Evolutionary conservation across 2,888 invertebrate species (phyloP).

Genomic region (Himalopsyche anomala): DNA sequence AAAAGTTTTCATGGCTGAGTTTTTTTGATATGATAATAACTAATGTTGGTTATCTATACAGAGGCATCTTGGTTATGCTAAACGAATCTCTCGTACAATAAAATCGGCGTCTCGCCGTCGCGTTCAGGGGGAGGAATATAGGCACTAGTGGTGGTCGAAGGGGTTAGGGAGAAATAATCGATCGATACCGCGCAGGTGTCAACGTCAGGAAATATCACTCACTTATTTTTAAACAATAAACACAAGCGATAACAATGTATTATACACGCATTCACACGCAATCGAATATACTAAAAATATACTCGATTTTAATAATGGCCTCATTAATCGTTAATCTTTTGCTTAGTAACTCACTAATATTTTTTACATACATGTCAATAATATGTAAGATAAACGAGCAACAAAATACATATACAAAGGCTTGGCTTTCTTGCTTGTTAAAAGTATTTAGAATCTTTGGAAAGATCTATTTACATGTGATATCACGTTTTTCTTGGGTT

Average conservation of each 20-base stretch:
- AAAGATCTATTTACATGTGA: too few relatives aligned
- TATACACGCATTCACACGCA: conserved; percentile 6
- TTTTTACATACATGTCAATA: too few relatives aligned
- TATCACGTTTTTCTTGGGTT: too few relatives aligned
- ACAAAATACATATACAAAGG: too few relatives aligned
- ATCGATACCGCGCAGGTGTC: conserved; percentile 61
- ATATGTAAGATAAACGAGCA: too few relatives aligned
- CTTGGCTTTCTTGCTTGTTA: too few relatives aligned
- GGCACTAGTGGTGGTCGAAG: conserved; percentile 36
- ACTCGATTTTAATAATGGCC: background rate
- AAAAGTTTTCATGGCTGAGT: background rate
- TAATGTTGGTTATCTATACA: background rate
- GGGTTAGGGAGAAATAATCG: conserved; percentile 48
- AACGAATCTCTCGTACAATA: background rate
- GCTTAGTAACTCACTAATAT: too few relatives aligned
- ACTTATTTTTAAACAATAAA: conserved; percentile 56
- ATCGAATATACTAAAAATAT: background rate
- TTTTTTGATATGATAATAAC: background rate
- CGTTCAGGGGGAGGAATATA: conserved; percentile 46
- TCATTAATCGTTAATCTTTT: too few relatives aligned
- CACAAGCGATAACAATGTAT: background rate
- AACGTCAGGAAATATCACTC: conserved; percentile 45
- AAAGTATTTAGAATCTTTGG: too few relatives aligned
- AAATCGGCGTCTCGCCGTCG: conserved; percentile 55
- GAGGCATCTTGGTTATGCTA: background rate